A percentile compares a stretch with the other conserved stretches of the same genome.
phyloP scores from a whole-genome alignment of 1,140 invertebrate species.

The Manduca sexta region DNA sequence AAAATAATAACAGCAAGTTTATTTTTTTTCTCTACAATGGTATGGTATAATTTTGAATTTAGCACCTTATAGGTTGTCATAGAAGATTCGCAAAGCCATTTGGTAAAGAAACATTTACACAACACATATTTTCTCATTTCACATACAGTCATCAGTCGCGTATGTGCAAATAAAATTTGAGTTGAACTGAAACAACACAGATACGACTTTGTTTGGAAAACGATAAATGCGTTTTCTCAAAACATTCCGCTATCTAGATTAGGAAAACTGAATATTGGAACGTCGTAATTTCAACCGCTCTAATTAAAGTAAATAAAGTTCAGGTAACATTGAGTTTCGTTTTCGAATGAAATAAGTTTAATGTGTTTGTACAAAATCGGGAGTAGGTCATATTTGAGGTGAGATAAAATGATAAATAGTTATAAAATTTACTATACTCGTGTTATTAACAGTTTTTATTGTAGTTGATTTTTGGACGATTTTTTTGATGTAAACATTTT shows the following conservation, averaged over 20 bases:
- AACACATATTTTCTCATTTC: too few relatives aligned
- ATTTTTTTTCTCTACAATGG: too few relatives aligned
- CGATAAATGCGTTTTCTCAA: constrained; percentile 13
- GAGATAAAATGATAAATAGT: constrained; percentile 8
- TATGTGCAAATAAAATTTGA: too few relatives aligned
- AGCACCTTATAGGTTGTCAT: too few relatives aligned
- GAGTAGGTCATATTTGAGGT: constrained; percentile 11
- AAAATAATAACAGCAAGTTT: too few relatives aligned
- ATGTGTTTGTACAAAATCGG: constrained; percentile 2
- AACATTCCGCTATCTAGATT: constrained; percentile 2
- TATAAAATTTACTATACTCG: not conserved
- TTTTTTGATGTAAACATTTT: too few relatives aligned
- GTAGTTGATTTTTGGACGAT: not conserved
- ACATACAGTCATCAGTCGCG: too few relatives aligned
- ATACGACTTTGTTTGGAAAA: constrained; percentile 10
- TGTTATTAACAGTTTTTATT: not conserved
- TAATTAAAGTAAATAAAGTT: constrained; percentile 2
- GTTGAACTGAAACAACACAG: not conserved
- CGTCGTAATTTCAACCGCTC: not conserved
- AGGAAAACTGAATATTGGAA: constrained; percentile 1
- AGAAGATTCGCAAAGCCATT: too few relatives aligned
- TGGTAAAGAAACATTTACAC: too few relatives aligned
- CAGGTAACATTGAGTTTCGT: constrained; percentile 2
- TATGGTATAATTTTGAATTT: too few relatives aligned
- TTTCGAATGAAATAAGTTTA: constrained; percentile 6